These are phyloP conservation scores for Masnerella sp. DNA, from an alignment of 2,888 invertebrate species.

Conservation along the genomic window DNA sequence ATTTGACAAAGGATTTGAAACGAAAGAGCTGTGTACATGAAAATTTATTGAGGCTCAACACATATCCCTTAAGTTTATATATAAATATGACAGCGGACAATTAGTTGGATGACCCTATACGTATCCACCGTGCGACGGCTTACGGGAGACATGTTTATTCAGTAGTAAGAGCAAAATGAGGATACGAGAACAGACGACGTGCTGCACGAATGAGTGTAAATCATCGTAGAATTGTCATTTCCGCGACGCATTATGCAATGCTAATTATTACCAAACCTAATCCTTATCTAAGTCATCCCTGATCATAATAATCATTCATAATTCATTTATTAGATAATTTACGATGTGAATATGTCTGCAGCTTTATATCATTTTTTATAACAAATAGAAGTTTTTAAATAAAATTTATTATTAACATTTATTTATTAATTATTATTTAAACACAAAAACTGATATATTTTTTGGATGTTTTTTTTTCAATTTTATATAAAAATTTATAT, in stretches of 20 bases:
- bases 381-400: no score
- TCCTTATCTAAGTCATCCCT: conserved; percentile 27
- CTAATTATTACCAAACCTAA: conserved; percentile 45
- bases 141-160: conserved; percentile 55
- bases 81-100: conserved; percentile 57
- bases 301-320: conserved; percentile 34
- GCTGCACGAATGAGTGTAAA: conserved; percentile 39
- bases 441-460: no score
- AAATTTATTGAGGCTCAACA: conserved; percentile 53
- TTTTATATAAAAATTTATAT: no score
- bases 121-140: conserved; percentile 25
- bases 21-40: conserved; percentile 21
- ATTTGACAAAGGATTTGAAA: conserved; percentile 36
- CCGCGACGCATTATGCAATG: conserved; percentile 28
- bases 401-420: no score
- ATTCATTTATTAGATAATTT: conserved; percentile 24
- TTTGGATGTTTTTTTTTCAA: no score
- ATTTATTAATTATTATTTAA: no score
- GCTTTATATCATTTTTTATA: no score
- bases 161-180: conserved; percentile 50
- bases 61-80: conserved; percentile 51
- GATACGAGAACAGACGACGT: conserved; percentile 47
- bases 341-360: no score
- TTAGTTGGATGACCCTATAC: conserved; percentile 49
- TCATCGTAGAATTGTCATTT: conserved; percentile 50